Evolutionary conservation across 2,113 vertebrate species (phyloP).

Genomic region (Pelodiscus sinensis): DNA sequence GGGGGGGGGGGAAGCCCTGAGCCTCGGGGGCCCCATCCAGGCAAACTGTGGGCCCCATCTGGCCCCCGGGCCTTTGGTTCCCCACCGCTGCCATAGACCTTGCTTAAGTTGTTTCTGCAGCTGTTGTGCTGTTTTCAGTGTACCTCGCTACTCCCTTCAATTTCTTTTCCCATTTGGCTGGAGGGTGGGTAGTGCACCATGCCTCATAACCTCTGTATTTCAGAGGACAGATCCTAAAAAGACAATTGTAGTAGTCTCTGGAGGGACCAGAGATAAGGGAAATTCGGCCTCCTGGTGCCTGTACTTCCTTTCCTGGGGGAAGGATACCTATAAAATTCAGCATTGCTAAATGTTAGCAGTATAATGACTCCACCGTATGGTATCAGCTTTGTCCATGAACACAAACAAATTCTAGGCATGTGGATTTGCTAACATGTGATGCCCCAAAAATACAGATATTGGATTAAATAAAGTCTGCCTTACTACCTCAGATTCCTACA

Average conservation of each 20-base stretch:
- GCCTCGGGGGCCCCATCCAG: too few relatives aligned
- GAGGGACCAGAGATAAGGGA: background rate
- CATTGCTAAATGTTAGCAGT: background rate
- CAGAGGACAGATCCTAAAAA: background rate
- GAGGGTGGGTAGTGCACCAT: background rate
- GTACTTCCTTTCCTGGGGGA: background rate
- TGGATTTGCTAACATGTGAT: background rate
- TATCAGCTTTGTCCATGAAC: background rate
- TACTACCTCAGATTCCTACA: background rate
- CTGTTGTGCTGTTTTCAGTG: background rate
- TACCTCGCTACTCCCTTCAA: background rate
- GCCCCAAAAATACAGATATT: background rate
- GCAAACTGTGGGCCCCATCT: too few relatives aligned
- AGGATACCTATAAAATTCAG: background rate
- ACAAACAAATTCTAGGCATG: background rate
- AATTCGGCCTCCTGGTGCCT: background rate
- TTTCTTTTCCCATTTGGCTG: background rate
- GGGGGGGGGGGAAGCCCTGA: too few relatives aligned
- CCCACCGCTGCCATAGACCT: background rate
- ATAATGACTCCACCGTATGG: background rate
- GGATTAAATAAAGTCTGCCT: background rate
- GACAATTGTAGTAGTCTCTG: background rate
- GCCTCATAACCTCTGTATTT: background rate
- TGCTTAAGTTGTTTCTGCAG: background rate
- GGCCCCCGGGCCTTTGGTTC: too few relatives aligned